These are phyloP conservation scores for Benthosema pterotum DNA, from an alignment of 2,797 vertebrate species.

Conservation along the genomic window DNA sequence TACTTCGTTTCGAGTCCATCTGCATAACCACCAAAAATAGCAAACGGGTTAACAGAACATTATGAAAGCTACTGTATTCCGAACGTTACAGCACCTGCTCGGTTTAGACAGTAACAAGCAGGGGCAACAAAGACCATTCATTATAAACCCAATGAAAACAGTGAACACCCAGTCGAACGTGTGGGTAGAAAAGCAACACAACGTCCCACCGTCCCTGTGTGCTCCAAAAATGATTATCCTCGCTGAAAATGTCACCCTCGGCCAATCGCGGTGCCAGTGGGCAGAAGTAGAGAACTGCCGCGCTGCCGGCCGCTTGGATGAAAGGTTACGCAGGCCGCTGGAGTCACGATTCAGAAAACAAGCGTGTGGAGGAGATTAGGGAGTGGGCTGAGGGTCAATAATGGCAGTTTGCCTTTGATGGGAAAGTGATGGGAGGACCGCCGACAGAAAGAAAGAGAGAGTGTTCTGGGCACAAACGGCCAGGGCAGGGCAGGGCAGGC, in stretches of 20 bases:
- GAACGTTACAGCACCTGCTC: too few relatives aligned
- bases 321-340: constrained; percentile 74
- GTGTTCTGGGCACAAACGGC: constrained; percentile 10
- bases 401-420: constrained; percentile 54
- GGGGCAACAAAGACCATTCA: too few relatives aligned
- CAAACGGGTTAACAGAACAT: not conserved
- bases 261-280: constrained; percentile 35
- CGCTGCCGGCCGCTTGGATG: constrained; percentile 39
- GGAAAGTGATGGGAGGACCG: constrained; percentile 47
- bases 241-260: constrained; percentile 13
- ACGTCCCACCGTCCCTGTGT: not conserved
- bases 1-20: not conserved
- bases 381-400: constrained; percentile 66
- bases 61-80: not conserved
- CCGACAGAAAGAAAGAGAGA: not conserved
- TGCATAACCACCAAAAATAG: not conserved
- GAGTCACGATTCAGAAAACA: constrained; percentile 63
- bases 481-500: constrained; percentile 12
- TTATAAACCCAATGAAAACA: too few relatives aligned
- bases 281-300: constrained; percentile 9
- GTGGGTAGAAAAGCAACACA: constrained; percentile 1
- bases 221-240: constrained; percentile 1
- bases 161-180: too few relatives aligned
- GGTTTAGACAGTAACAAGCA: not conserved
- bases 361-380: constrained; percentile 43